Base-by-base conservation (phyloP, 2,113 vertebrate genomes). In the Gallinago undulata region DNA sequence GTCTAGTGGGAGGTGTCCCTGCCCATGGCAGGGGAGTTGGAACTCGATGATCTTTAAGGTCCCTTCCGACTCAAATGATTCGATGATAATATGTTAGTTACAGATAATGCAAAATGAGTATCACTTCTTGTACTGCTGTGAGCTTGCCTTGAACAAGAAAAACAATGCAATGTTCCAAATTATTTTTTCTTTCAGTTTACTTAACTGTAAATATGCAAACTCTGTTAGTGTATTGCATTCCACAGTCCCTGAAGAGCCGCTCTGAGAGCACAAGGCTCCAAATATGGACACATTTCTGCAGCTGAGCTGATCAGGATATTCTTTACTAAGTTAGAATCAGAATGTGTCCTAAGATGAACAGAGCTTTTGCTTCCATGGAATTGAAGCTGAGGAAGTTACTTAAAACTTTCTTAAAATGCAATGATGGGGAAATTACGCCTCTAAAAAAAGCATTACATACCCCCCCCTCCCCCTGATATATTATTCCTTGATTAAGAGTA, bases 401-500 rank as follows among this genome's bases (percentile, higher is more conserved):
- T 94, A 92, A 96, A 84, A 41, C 69, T 72, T 89, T 59, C 89
- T 74, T 78, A 70, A 92, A 94, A 83, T 25, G 5, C 78, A 94
- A 84, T 89, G 21, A 91, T 83, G 68, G 76, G n/a, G 84, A 93
- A 92, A 96, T 82, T 67, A 47, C 55, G 18, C 53, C 47, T 87
- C 37, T 35, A 51, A 78, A 94, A 93, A 91, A 86, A 77, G 62
- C 57, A 35, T 39, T 39, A 10, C 39, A 11, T 11, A 10, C 39
- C 10, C 10, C 39, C 19, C 19, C 12, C 12, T 8, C 60, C 24
- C 56, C 28, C 9, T 74, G 30, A 91, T 81, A 13, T 57, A 66
- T 96, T 95, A 94, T 96, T 90, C 14, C 85, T 81, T 96, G 94
- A 97, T 97, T 85, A 95, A 91, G 66, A 95, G 89, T 93, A 96